These are phyloP conservation scores for Loriculus beryllinus DNA, from an alignment of 2,797 vertebrate species.

Conservation along the genomic window DNA sequence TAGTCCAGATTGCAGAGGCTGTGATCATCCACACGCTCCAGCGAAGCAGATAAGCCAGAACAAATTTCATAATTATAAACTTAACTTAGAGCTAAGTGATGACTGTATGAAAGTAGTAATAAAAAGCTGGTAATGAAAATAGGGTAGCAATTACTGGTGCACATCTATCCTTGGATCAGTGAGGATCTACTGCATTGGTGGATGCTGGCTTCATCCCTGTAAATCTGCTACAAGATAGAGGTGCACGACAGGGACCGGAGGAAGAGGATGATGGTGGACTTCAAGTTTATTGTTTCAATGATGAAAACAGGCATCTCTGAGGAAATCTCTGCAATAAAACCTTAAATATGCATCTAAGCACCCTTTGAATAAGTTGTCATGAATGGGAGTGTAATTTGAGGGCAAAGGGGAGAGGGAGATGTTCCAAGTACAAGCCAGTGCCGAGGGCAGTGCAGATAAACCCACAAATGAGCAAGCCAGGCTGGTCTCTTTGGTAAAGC, in stretches of 20 bases:
- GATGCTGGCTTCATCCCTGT: neutral
- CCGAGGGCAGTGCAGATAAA: neutral
- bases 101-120: neutral
- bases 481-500: neutral
- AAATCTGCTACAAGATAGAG: neutral
- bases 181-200: neutral
- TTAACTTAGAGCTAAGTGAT: neutral
- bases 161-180: neutral
- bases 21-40: neutral
- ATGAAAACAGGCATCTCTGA: no score
- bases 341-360: neutral
- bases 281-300: neutral
- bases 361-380: neutral
- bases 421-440: neutral
- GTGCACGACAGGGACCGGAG: neutral
- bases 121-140: neutral
- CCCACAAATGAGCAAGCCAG: neutral
- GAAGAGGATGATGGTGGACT: neutral
- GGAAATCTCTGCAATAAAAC: neutral
- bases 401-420: neutral
- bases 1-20: neutral
- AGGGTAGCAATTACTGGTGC: neutral
- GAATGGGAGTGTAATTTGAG: slow-evolving; percentile 34
- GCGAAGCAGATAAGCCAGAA: neutral
- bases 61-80: neutral